A percentile compares a stretch with the other conserved stretches of the same genome.
phyloP scores from a whole-genome alignment of 2,113 vertebrate genomes.

The Tretioscincus oriximinensis region DNA sequence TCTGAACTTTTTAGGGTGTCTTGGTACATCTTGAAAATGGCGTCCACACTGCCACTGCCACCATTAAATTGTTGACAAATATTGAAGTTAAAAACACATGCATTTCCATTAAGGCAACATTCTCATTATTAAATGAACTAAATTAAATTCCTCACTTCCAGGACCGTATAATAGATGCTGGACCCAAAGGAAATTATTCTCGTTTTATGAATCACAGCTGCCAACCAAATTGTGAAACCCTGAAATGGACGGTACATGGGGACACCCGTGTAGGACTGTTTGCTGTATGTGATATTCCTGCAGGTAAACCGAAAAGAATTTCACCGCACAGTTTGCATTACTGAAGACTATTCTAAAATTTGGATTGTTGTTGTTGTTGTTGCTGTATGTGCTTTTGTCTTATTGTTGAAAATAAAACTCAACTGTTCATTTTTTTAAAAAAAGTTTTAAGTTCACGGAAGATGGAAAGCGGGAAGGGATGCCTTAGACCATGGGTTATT shows the following conservation, averaged over 20 bases:
- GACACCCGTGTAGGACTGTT: constrained; percentile 95
- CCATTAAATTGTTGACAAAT: no score
- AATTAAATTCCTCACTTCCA: constrained; percentile 46
- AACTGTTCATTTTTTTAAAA: not conserved
- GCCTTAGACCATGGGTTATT: no score
- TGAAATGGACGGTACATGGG: constrained; percentile 97
- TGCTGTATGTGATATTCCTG: constrained; percentile 90
- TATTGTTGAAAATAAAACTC: no score
- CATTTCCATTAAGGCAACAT: constrained; percentile 81
- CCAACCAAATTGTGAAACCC: constrained; percentile 97
- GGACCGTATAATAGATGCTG: constrained; percentile 97
- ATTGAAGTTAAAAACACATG: no score
- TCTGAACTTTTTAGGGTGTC: no score
- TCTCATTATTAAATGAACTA: not conserved
- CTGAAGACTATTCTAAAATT: not conserved
- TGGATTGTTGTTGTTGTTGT: not conserved
- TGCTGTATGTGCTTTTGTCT: not conserved
- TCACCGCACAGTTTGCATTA: not conserved
- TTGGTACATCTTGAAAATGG: no score
- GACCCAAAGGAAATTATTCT: constrained; percentile 96
- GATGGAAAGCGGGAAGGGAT: no score
- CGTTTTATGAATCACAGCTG: constrained; percentile 99
- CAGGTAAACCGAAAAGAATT: constrained; percentile 72
- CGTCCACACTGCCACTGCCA: no score
- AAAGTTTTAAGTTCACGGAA: no score